A percentile compares a stretch with the other conserved stretches of the same genome.
Conservation (phyloP, 2,888 invertebrate genomes). For the Agrotis segetum region DNA sequence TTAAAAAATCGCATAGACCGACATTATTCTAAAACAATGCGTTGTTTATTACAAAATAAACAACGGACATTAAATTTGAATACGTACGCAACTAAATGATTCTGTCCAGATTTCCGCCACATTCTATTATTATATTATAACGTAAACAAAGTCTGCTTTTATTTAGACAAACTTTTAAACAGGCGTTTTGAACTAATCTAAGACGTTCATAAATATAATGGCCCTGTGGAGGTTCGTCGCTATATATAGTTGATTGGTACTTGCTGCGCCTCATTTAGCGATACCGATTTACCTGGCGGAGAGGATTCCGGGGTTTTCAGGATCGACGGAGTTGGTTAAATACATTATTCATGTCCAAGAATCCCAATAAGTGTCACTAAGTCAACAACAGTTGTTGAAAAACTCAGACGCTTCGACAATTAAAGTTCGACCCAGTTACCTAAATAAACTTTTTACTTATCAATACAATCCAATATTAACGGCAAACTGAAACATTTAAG, state of each 20-base stretch:
- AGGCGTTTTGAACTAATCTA: constrained; percentile 68
- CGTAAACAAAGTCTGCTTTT: constrained; percentile 72
- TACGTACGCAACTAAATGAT: constrained; percentile 71
- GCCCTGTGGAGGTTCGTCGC: constrained; percentile 42
- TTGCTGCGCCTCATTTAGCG: constrained; percentile 34
- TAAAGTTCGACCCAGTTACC: constrained; percentile 48
- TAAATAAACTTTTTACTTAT: constrained; percentile 39
- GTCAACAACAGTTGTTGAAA: constrained; percentile 76
- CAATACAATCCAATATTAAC: constrained; percentile 24
- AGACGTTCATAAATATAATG: constrained; percentile 60
- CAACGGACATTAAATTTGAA: constrained; percentile 70
- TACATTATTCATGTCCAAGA: constrained; percentile 80
- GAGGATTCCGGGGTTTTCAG: constrained; percentile 29
- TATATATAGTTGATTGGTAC: constrained; percentile 56
- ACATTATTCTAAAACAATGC: constrained; percentile 48
- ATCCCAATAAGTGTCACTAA: constrained; percentile 80
- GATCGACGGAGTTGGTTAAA: constrained; percentile 43
- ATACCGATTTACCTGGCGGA: constrained; percentile 35
- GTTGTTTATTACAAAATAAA: constrained; percentile 52
- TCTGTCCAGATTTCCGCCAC: constrained; percentile 74
- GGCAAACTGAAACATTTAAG: constrained; percentile 20
- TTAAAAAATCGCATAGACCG: background rate
- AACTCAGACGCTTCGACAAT: constrained; percentile 66
- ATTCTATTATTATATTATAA: constrained; percentile 73
- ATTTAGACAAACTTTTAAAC: constrained; percentile 71